Evolutionary conservation across 2,888 invertebrate genomes (phyloP).

Genomic region (Pterostichus niger): DNA sequence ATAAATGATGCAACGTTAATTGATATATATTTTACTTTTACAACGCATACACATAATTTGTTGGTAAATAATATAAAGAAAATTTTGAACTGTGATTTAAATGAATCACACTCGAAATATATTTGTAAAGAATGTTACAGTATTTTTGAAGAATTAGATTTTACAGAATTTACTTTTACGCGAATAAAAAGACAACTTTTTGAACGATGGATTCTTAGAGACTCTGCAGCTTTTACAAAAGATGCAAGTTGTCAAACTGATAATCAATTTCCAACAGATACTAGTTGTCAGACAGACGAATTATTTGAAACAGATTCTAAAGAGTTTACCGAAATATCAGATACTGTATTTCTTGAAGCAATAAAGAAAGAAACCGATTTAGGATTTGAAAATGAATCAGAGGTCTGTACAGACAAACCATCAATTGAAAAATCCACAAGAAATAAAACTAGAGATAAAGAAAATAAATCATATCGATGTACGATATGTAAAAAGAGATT

Average conservation of each 20-base stretch:
- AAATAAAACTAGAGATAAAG: slow-evolving; percentile 57
- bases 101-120: slow-evolving; percentile 64
- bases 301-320: slow-evolving; percentile 20
- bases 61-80: slow-evolving; percentile 69
- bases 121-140: slow-evolving; percentile 69
- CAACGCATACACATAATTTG: slow-evolving; percentile 69
- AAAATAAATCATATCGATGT: slow-evolving; percentile 63
- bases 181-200: slow-evolving; percentile 68
- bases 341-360: slow-evolving; percentile 51
- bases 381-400: slow-evolving; percentile 40
- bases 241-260: slow-evolving; percentile 69
- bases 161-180: slow-evolving; percentile 68
- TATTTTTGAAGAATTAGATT: slow-evolving; percentile 69
- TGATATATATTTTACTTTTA: slow-evolving; percentile 68
- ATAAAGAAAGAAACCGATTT: slow-evolving; percentile 65
- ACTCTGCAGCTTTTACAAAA: slow-evolving; percentile 65
- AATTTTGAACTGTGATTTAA: slow-evolving; percentile 66
- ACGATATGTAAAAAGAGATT: slow-evolving; percentile 65
- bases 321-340: slow-evolving; percentile 42
- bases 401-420: slow-evolving; percentile 28
- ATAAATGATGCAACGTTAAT: slow-evolving; percentile 40
- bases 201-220: slow-evolving; percentile 66
- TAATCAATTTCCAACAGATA: slow-evolving; percentile 49
- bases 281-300: slow-evolving; percentile 38
- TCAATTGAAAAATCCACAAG: neutral